Evolutionary conservation across 1,140 invertebrate species (phyloP), one percentile per base, ranked within the genome.

Genomic region (Dendroctonus valens): DNA sequence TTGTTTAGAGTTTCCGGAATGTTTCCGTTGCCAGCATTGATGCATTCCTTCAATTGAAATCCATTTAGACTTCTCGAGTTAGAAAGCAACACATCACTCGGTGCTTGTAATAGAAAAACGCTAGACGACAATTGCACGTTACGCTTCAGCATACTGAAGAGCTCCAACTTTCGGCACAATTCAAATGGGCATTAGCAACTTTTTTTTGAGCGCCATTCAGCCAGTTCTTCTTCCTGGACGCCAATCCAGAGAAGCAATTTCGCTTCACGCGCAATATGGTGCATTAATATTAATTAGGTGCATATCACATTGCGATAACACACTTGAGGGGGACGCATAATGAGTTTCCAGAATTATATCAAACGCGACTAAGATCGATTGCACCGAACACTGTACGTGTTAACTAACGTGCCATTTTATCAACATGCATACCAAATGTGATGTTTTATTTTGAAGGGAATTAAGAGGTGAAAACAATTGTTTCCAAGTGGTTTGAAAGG

Each of bases 261-360:
- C 42, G 4, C 4, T 46, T 46, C 44, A 42, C 11, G 46, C 42
- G 7, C 37, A 59, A 41, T 44, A 8, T 15, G 8, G 14, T 15
- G 38, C 60, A 62, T 62, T 62, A 62, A 62, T 62, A 62, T 62
- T 62, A 62, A 62, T 62, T 53, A 50, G 37, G 54, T 62, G 60
- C 60, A 62, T 62, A 62, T 62, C 50, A 39, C 14, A 62, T 62
- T 62, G 54, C 49, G 50, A 53, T 62, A 62, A 62, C 51, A 62
- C 50, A 62, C 50, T 62, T 62, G 49, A 41, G 50, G 39, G 52
- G 49, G 41, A 26, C 49, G 39, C 44, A 51, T 61, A 51, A 62
- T 62, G 52, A 53, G 60, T 62, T 40, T 51, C 51, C 7, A 51
- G 51, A 62, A 53, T 46, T 62, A 62, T 53, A 62, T 62, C 60